A percentile compares a stretch with the other conserved stretches of the same genome.
Conservation (phyloP, 2,888 invertebrate genomes). For the Tethea ocularis region DNA sequence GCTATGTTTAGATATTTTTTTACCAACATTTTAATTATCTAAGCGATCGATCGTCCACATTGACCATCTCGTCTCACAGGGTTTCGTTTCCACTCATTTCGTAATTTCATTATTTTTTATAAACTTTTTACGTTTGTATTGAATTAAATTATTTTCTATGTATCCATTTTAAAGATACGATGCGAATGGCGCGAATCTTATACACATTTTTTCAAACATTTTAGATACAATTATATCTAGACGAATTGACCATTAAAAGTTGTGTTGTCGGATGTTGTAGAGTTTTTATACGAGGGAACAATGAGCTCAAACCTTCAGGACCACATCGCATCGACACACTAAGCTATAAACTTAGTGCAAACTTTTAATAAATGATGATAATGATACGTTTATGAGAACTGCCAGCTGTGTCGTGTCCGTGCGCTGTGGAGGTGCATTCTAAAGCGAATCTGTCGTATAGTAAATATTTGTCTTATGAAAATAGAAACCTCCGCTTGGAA, state of each 20-base stretch:
- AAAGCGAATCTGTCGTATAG: constrained; percentile 43
- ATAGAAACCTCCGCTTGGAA: constrained; percentile 50
- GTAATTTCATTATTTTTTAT: constrained; percentile 54
- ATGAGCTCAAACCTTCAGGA: constrained; percentile 47
- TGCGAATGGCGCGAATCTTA: constrained; percentile 39
- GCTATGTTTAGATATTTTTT: constrained; percentile 69
- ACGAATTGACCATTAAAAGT: constrained; percentile 52
- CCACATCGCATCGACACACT: constrained; percentile 30
- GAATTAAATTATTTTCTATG: constrained; percentile 47
- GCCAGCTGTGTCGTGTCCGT: constrained; percentile 24
- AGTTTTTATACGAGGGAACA: constrained; percentile 70
- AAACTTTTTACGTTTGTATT: constrained; percentile 44
- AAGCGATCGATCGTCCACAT: constrained; percentile 32
- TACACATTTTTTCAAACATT: constrained; percentile 39
- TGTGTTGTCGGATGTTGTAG: constrained; percentile 48
- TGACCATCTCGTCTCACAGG: constrained; percentile 19
- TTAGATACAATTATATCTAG: constrained; percentile 62
- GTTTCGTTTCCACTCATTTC: constrained; percentile 31
- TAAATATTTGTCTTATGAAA: constrained; percentile 57
- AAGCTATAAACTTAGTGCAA: constrained; percentile 33
- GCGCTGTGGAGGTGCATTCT: constrained; percentile 40
- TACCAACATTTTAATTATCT: constrained; percentile 36
- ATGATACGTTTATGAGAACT: constrained; percentile 19
- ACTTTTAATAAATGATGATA: constrained; percentile 29
- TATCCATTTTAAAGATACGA: constrained; percentile 35